Percentiles rank a stretch among this genome's conserved stretches.
These are phyloP conservation scores for Tinea semifulvella DNA, from an alignment of 2,888 invertebrate species.

Conservation along the genomic window DNA sequence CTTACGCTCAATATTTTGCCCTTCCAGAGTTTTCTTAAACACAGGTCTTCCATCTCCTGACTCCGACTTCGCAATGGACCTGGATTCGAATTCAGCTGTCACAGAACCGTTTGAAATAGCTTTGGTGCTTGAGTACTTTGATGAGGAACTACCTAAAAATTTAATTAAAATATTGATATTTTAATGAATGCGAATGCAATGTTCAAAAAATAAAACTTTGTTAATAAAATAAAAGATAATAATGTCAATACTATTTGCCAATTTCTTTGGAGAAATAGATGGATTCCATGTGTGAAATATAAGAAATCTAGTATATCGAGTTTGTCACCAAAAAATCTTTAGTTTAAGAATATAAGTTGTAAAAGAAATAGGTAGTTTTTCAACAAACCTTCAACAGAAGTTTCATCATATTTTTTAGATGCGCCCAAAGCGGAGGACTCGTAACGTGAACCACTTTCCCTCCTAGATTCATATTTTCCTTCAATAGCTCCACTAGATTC, in stretches of 20 bases:
- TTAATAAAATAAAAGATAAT: too few species aligned
- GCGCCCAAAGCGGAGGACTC: constrained; percentile 21
- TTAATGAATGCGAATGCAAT: too few species aligned
- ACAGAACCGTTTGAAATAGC: constrained; percentile 43
- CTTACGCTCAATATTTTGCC: constrained; percentile 84
- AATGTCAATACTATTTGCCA: too few species aligned
- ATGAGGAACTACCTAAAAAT: constrained; percentile 29
- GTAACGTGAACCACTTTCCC: constrained; percentile 30
- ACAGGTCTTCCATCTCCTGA: constrained; percentile 70
- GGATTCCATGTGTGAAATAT: too few species aligned
- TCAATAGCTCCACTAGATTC: constrained; percentile 24
- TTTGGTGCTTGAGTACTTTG: constrained; percentile 35
- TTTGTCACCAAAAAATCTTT: too few species aligned
- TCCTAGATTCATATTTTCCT: neutral
- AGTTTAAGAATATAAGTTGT: too few species aligned
- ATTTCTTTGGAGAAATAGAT: too few species aligned
- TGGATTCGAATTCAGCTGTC: constrained; percentile 30
- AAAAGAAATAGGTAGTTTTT: too few species aligned
- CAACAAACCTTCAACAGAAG: constrained; percentile 30
- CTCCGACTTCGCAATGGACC: constrained; percentile 34
- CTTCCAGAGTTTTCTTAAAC: constrained; percentile 79
- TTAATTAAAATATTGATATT: too few species aligned
- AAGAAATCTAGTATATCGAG: too few species aligned
- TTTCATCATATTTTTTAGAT: constrained; percentile 21
- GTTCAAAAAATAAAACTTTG: too few species aligned